Evolutionary conservation across 2,888 invertebrate species (phyloP), one percentile per base, ranked within the genome.

Genomic region (Odontocolon sp.): DNA sequence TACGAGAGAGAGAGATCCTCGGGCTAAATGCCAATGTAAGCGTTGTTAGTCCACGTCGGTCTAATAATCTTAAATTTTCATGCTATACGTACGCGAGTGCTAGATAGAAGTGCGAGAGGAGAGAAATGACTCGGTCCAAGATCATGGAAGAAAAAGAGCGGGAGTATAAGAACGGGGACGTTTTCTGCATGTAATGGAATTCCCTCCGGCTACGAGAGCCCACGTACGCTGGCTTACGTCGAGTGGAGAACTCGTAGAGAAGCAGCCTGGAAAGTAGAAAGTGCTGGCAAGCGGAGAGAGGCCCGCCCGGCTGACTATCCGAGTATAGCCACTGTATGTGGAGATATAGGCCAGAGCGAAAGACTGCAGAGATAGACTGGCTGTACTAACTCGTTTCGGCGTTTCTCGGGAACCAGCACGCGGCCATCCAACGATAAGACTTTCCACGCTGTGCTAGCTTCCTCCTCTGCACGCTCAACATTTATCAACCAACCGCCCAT

Each of bases 141-240:
- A n/a, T n/a, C n/a, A n/a, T n/a, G n/a, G n/a, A n/a, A n/a, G n/a
- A n/a, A n/a, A n/a, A n/a, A n/a, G n/a, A n/a, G n/a, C n/a, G n/a
- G n/a, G n/a, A n/a, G n/a, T n/a, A n/a, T n/a, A n/a, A n/a, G n/a
- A n/a, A n/a, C n/a, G n/a, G n/a, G 73, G 80, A 84, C 81, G 69
- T 83, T 84, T 81, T 80, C 72, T 76, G 64, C 36, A 69, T 84
- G 81, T 83, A 85, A 85, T 85, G 82, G 81, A 84, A 87, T 85
- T 82, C 81, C 83, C 83, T 77, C 77, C 63, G 80, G 83, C 80
- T 78, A 80, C 78, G 69, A 47, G 52, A 47, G 69, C 45, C 63
- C 64, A 54, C 52, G 67, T 74, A 70, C 78, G 36, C 45, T 33
- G 33, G 63, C 33, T 47, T 68, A 31, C 67, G 28, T 68, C 45